Base-by-base conservation (phyloP, 2,797 vertebrate genomes). In the Poecilia picta region DNA sequence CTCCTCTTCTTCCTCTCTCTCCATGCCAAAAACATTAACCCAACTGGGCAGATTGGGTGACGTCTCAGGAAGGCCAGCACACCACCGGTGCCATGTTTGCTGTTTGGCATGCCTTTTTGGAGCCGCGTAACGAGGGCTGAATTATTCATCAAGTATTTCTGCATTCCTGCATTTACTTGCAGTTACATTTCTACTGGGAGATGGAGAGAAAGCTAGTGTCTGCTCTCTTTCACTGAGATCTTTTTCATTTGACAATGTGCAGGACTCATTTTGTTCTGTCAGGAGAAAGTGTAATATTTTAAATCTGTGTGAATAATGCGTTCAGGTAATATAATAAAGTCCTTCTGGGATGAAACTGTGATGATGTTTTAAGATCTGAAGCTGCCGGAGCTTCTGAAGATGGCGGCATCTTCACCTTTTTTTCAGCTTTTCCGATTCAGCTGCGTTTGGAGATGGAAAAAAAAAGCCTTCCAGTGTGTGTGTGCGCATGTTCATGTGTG, bases 71-170 rank as follows among this genome's bases (percentile, higher is more conserved):
- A 90, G 82, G 91, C 79, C 87, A 88, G 46, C 86, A 77, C 75
- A 71, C 78, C 83, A 84, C 55, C 79, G 55, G 81, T 80, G 76
- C 87, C 79, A 82, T 79, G 57, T 75, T 83, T 80, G 81, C 84
- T 87, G 84, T 77, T 89, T 88, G 88, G 83, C 86, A 84, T 83
- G 87, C 80, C 76, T 86, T 73, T 73, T 76, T 82, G 79, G 66
- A 82, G 5, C 83, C 71, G 74, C 28, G 75, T 77, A 85, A 85
- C 79, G 76, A 82, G 78, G 33, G 20, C n/a, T 93, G 92, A 90
- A 94, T 92, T 85, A 93, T 94, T 94, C 85, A 93, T 88, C 4
- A 76, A 62, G 80, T 53, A 75, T 86, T 89, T 89, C 75, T 75
- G 88, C 86, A 90, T 85, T 82, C 28, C 76, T 77, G 77, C 11